Evolutionary conservation across 2,797 vertebrate species (phyloP).

Genomic region (Neosilurus mollespiculum): DNA sequence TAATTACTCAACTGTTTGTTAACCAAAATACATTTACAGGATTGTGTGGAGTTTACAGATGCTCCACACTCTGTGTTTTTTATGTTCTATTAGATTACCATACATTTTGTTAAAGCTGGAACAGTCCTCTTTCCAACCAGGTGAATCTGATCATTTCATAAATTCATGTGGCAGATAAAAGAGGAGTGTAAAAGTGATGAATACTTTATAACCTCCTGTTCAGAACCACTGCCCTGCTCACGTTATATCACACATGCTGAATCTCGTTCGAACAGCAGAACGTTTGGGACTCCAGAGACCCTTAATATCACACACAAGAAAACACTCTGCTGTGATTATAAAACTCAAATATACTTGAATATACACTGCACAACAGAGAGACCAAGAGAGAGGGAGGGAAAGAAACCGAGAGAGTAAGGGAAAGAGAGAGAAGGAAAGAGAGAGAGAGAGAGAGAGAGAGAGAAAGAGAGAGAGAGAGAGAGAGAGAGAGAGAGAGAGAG

Average conservation of each 20-base stretch:
- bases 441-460: no score
- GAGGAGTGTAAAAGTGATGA: not conserved
- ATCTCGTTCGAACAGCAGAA: not conserved
- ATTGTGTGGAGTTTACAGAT: not conserved
- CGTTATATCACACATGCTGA: not conserved
- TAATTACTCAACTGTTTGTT: no score
- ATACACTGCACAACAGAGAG: no score
- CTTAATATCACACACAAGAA: not conserved
- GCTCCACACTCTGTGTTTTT: not conserved
- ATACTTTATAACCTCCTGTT: not conserved
- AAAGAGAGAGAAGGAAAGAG: not conserved
- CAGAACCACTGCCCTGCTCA: not conserved
- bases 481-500: no score
- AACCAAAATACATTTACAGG: not conserved
- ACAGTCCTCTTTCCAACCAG: not conserved
- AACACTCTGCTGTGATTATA: not conserved
- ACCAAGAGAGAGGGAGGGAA: not conserved
- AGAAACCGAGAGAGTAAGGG: not conserved
- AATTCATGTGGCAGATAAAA: not conserved
- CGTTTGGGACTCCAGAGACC: not conserved
- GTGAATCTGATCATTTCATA: not conserved
- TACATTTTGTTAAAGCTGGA: not conserved
- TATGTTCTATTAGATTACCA: not conserved
- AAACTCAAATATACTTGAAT: not conserved
- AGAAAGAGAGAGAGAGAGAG: no score